A percentile compares a stretch with the other conserved stretches of the same genome.
Conservation (phyloP, 35 echinoderm and acorn worm species). For the Lytechinus variegatus region DNA sequence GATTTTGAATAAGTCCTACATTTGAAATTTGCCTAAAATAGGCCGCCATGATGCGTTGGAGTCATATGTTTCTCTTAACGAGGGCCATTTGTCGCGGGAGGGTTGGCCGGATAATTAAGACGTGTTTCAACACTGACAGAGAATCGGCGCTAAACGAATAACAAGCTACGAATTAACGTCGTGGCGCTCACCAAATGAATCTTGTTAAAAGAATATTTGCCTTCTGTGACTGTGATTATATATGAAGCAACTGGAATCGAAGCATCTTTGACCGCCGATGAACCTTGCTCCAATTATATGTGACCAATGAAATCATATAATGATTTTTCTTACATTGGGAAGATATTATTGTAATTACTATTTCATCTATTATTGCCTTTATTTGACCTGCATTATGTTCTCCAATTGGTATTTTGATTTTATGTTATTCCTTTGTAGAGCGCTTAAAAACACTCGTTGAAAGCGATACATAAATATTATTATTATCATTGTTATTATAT, state of each 20-base stretch:
- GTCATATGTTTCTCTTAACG: slow-evolving; percentile 1
- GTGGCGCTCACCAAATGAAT: not conserved
- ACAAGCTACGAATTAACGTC: slow-evolving; percentile 17
- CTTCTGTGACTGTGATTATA: not conserved
- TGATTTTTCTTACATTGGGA: too few species aligned
- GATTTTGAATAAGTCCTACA: not conserved
- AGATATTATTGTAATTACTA: not conserved
- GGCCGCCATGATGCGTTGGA: not conserved
- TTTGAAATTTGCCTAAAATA: not conserved
- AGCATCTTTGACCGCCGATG: not conserved
- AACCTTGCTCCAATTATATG: not conserved
- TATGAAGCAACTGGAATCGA: not conserved
- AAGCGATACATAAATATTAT: too few species aligned
- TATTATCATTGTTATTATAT: too few species aligned
- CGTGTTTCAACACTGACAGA: slow-evolving; percentile 17
- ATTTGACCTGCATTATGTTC: too few species aligned
- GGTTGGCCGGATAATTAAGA: not conserved
- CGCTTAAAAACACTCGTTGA: too few species aligned
- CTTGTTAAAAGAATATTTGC: not conserved
- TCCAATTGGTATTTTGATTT: too few species aligned
- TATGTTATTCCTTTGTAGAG: too few species aligned
- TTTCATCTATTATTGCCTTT: not conserved
- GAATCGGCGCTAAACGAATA: slow-evolving; percentile 10
- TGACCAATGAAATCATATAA: too few species aligned
- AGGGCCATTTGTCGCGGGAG: not conserved